Conservation (phyloP, 2,888 invertebrate species). For the Cheilosia pagana region DNA sequence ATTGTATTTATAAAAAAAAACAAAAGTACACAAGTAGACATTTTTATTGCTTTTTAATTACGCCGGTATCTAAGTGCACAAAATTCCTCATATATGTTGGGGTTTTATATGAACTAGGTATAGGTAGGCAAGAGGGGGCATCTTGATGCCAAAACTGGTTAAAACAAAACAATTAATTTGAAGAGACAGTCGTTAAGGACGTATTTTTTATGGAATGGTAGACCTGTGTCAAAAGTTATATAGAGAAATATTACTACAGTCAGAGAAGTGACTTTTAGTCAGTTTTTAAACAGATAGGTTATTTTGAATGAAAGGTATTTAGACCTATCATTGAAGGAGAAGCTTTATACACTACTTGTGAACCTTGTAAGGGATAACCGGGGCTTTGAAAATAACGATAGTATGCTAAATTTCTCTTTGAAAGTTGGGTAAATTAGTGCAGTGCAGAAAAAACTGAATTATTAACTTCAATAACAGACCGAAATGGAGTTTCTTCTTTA, state of each 20-base stretch:
- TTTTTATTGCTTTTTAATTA: slow-evolving; percentile 66
- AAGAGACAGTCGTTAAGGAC: slow-evolving; percentile 12
- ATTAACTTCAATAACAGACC: too few relatives aligned
- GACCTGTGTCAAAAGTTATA: not conserved
- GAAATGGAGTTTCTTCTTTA: too few relatives aligned
- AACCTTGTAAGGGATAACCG: too few relatives aligned
- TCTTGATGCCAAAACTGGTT: slow-evolving; percentile 41
- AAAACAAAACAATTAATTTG: slow-evolving; percentile 23
- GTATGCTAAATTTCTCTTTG: too few relatives aligned
- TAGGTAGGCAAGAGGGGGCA: slow-evolving; percentile 6
- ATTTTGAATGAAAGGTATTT: too few relatives aligned
- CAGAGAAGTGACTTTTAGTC: not conserved
- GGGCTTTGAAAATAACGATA: too few relatives aligned
- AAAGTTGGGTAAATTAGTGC: too few relatives aligned
- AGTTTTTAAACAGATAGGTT: too few relatives aligned
- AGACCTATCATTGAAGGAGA: too few relatives aligned
- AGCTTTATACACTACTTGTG: too few relatives aligned
- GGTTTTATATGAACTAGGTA: not conserved
- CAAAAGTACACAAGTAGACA: slow-evolving; percentile 27
- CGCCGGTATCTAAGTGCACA: slow-evolving; percentile 31
- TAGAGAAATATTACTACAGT: not conserved
- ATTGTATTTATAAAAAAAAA: slow-evolving; percentile 29
- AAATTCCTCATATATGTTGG: slow-evolving; percentile 5
- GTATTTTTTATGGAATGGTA: not conserved
- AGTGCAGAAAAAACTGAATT: too few relatives aligned